Evolutionary conservation across 2,888 invertebrate genomes (phyloP), one percentile per base, ranked within the genome.

Genomic region (Dryadula phaetusa): DNA sequence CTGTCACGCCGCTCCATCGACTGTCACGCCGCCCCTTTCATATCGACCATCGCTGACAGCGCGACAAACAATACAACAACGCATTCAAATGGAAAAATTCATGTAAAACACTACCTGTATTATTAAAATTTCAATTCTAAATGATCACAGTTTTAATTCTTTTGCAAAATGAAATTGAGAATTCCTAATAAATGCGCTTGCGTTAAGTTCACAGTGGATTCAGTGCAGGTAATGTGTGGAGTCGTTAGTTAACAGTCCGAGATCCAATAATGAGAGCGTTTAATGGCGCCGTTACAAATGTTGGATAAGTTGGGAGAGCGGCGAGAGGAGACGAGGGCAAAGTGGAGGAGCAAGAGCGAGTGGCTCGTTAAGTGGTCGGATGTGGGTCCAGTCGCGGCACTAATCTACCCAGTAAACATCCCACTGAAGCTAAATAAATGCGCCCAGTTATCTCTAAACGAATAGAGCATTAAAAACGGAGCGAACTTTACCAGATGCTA

Each of bases 341-440:
- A 22, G 42, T 16, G 28, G n/a, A 49, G 22, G 34, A 28, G 47
- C 49, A 16, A 64, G 58, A 60, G 60, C 58, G 47, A 62, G 66
- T 62, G 40, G 40, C 46, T 66, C 66, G 66, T 66, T 66, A 62
- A 47, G 66, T 62, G 56, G 47, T 62, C 20, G 28, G 62, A 53
- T 37, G 62, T 40, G 37, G 58, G 66, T 66, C 66, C 62, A 46
- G 37, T 47, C 49, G 47, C 53, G 25, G 37, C 54, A 40, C 62
- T 62, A 62, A 62, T 62, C 62, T 49, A 49, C 22, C 54, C 66
- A 66, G 66, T 66, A 66, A 66, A 66, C 62, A 66, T 66, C 20
- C 66, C 62, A 47, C 56, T 64, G 64, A 66, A 66, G 66, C 66
- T 62, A 47, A 62, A 66, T 47, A 62, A 66, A 66, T 62, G 58